Evolutionary conservation across 1,140 invertebrate genomes (phyloP).

Genomic region (Sycobia sp.): DNA sequence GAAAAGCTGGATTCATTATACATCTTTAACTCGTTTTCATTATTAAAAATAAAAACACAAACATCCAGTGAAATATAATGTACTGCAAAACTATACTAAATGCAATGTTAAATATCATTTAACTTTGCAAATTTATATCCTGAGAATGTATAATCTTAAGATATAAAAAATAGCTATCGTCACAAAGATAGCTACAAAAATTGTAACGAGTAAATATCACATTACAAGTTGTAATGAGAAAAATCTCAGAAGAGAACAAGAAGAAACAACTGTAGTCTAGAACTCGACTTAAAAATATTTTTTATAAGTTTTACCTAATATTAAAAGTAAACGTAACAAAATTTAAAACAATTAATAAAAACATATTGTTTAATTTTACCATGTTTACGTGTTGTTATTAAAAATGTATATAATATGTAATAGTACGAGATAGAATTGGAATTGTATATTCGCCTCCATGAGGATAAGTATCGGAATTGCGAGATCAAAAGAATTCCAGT

Average conservation of each 20-base stretch:
- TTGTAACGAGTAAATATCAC: background rate
- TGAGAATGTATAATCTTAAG: background rate
- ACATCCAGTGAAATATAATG: conserved; percentile 6
- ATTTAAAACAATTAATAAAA: too few relatives aligned
- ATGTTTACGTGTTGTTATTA: too few relatives aligned
- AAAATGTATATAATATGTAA: too few relatives aligned
- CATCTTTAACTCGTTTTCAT: conserved; percentile 6
- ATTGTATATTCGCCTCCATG: too few relatives aligned
- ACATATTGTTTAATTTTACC: too few relatives aligned
- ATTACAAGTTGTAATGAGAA: background rate
- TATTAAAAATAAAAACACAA: conserved; percentile 16
- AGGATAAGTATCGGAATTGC: too few relatives aligned
- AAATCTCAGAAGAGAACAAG: background rate
- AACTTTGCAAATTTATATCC: conserved; percentile 21
- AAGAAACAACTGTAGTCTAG: conserved; percentile 7
- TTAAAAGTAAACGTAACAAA: too few relatives aligned
- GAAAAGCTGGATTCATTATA: conserved; percentile 14
- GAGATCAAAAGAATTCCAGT: too few relatives aligned
- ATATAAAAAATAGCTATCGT: background rate
- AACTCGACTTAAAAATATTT: too few relatives aligned
- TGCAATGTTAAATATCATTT: conserved; percentile 4
- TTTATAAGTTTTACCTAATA: too few relatives aligned
- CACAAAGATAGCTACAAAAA: background rate
- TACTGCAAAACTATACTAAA: background rate
- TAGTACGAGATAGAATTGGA: too few relatives aligned